phyloP scores from a whole-genome alignment of 1,140 invertebrate genomes.

The Coenobita brevimanus region DNA sequence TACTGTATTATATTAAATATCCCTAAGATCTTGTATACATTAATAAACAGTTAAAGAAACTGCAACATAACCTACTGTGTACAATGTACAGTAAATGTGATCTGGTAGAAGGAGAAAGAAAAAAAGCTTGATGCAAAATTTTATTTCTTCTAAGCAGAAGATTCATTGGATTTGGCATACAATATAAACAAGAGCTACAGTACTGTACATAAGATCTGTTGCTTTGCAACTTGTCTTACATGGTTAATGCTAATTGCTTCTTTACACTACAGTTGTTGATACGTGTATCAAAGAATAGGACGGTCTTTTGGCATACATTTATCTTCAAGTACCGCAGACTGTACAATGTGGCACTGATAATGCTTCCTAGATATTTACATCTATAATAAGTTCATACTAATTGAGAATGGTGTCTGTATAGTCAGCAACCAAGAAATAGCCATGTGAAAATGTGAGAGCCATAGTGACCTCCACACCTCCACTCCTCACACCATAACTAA shows the following conservation, averaged over 20 bases:
- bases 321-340: slow-evolving; percentile 33
- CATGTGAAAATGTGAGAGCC: too few species aligned
- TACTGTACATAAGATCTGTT: slow-evolving; percentile 63
- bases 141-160: slow-evolving; percentile 65
- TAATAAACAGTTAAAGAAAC: too few species aligned
- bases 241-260: slow-evolving; percentile 56
- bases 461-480: background rate
- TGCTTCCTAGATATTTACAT: slow-evolving; percentile 25
- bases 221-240: slow-evolving; percentile 65
- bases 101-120: too few species aligned
- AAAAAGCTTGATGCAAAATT: slow-evolving; percentile 44
- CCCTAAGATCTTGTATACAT: too few species aligned
- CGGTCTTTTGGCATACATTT: slow-evolving; percentile 65
- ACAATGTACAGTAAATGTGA: too few species aligned
- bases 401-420: background rate
- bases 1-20: too few species aligned
- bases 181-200: slow-evolving; percentile 58
- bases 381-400: background rate
- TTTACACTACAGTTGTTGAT: slow-evolving; percentile 51
- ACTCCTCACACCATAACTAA: too few species aligned
- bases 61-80: too few species aligned
- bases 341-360: slow-evolving; percentile 63
- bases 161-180: slow-evolving; percentile 63
- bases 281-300: slow-evolving; percentile 62
- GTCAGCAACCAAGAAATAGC: background rate